Evolutionary conservation across 2,113 vertebrate species (phyloP).

Genomic region (Plectropomus leopardus): DNA sequence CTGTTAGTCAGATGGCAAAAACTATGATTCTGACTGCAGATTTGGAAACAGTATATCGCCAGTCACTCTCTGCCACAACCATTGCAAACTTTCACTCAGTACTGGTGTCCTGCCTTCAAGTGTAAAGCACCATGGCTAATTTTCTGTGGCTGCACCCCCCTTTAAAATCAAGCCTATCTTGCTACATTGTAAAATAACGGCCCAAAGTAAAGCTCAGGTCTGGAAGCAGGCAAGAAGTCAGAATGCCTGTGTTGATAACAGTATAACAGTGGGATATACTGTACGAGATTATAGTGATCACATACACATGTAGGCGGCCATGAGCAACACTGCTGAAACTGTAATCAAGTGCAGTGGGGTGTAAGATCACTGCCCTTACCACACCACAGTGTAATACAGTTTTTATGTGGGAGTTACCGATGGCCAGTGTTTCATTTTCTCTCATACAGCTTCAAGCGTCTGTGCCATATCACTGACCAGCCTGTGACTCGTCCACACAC

Average conservation of each 20-base stretch:
- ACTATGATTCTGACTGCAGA: not conserved
- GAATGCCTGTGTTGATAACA: conserved; percentile 26
- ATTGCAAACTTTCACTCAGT: conserved; percentile 9
- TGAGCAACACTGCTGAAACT: conserved; percentile 36
- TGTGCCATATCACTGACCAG: conserved; percentile 26
- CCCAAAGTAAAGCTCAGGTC: conserved; percentile 9
- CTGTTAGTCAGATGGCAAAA: not conserved
- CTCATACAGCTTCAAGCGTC: conserved; percentile 21
- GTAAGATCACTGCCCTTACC: conserved; percentile 41
- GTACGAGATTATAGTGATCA: conserved; percentile 47
- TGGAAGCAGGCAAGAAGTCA: not conserved
- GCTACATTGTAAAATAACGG: conserved; percentile 23
- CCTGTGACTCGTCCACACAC: not conserved
- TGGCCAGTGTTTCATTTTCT: conserved; percentile 31
- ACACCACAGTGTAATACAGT: conserved; percentile 30
- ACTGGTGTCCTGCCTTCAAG: not conserved
- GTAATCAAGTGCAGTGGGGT: conserved; percentile 64
- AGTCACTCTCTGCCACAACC: not conserved
- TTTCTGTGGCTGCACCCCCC: not conserved
- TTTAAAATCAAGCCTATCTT: not conserved
- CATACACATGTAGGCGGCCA: conserved; percentile 42
- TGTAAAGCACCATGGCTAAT: conserved; percentile 14
- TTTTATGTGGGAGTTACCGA: conserved; percentile 56
- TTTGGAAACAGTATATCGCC: conserved; percentile 2
- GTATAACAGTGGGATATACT: conserved; percentile 45